Base-by-base conservation (phyloP, 2,797 vertebrate species). In the Vespertilio murinus region DNA sequence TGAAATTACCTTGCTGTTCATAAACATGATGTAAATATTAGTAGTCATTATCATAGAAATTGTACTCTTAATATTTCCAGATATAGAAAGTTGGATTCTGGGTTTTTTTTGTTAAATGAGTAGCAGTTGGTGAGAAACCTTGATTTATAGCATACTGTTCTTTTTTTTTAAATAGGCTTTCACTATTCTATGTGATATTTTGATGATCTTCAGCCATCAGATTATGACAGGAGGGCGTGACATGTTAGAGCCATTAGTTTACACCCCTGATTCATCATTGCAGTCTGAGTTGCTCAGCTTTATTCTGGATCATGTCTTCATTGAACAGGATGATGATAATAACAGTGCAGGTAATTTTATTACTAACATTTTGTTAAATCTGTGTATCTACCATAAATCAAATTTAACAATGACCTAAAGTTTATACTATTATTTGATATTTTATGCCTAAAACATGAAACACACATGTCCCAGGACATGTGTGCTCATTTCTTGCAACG, bases 201-300 rank as follows among this genome's bases (percentile, higher is more conserved):
- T 99, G 98, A 99, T 99, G 98, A 99, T 99, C 98, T 99, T 99
- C 98, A 99, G 99, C 97, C 99, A 99, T 98, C 99, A 99, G 98
- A 99, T 99, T 97, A 99, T 99, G 98, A 99, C 99, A 82, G 99
- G 99, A 96, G 99, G 99, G 73, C 98, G 99, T 96, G 99, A 99
- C 97, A 98, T 99, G 97, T 98, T 99, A 98, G 99, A 99, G 96
- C 99, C 99, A 5, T 98, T 99, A 95, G 98, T 99, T 97, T 99
- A 99, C 96, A 99, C 98, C 82, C 98, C 99, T 71, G 99, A 99
- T 96, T 99, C 99, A 96, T 99, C 99, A 17, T 97, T 99, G 97
- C 99, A 99, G 91, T 98, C 99, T 33, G 99, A 99, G 96, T 98
- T 99, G 87, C 99, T 99, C 96, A 99, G 99, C 98, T 99, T 99